Percentiles rank a stretch among this genome's conserved stretches.
These are phyloP conservation scores for Aleiodes leptofemur DNA, from an alignment of 2,888 invertebrate genomes.

Conservation along the genomic window DNA sequence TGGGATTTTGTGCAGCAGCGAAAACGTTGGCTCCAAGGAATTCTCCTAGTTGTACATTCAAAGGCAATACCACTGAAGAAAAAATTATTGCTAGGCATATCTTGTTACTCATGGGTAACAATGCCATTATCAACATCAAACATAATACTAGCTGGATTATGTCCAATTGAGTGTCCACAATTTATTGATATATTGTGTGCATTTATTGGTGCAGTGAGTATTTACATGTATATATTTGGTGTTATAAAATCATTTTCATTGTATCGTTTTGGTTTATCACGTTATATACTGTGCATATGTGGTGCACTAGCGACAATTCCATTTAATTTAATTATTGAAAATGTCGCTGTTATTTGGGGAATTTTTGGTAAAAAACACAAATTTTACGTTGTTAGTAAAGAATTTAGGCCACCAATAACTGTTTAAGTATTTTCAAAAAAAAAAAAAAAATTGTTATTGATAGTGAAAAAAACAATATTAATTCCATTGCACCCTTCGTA, in stretches of 20 bases:
- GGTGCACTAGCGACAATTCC: constrained; percentile 95
- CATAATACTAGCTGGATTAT: constrained; percentile 88
- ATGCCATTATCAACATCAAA: constrained; percentile 95
- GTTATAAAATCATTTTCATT: constrained; percentile 97
- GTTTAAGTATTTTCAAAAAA: constrained; percentile 55
- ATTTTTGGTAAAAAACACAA: constrained; percentile 95
- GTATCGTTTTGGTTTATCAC: constrained; percentile 88
- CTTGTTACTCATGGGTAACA: constrained; percentile 97
- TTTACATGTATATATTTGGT: constrained; percentile 98
- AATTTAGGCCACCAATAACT: constrained; percentile 82
- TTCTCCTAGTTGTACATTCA: constrained; percentile 91
- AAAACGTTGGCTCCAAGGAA: constrained; percentile 97
- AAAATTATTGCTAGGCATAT: constrained; percentile 89
- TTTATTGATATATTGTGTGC: constrained; percentile 91
- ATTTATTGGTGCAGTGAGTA: constrained; percentile 94
- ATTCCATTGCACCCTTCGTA: constrained; percentile 30
- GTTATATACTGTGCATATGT: constrained; percentile 87
- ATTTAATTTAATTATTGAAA: constrained; percentile 95
- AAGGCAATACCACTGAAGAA: constrained; percentile 86
- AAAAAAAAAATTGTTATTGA: background rate
- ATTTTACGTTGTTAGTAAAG: constrained; percentile 98
- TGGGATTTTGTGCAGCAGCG: constrained; percentile 97
- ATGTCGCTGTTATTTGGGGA: constrained; percentile 96
- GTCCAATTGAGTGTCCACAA: constrained; percentile 91
- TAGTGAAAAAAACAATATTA: background rate